Evolutionary conservation across 2,888 invertebrate genomes (phyloP).

Genomic region (Cantharis nigra): DNA sequence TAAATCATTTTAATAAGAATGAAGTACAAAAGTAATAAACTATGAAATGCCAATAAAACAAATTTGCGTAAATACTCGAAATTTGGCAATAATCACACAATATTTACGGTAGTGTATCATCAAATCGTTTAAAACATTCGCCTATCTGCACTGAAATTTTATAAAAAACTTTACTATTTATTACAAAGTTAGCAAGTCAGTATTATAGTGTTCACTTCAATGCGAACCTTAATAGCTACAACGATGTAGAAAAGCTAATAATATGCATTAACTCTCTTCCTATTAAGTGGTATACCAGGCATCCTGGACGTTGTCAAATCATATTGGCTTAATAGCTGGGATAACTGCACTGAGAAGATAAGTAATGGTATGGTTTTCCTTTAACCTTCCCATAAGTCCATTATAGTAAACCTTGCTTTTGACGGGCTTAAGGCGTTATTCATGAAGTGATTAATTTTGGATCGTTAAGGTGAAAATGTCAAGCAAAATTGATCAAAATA

Average conservation of each 20-base stretch:
- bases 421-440: not conserved
- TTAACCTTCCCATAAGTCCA: not conserved
- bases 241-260: not conserved
- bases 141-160: not conserved
- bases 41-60: not conserved
- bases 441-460: not conserved
- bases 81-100: not conserved
- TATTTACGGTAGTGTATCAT: not conserved
- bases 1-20: not conserved
- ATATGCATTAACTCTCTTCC: not conserved
- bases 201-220: not conserved
- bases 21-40: not conserved
- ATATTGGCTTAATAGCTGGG: not conserved
- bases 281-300: not conserved
- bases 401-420: not conserved
- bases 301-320: not conserved
- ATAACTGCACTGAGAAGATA: not conserved
- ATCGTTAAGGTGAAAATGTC: not conserved
- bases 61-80: not conserved
- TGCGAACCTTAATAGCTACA: not conserved
- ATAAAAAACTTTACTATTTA: not conserved
- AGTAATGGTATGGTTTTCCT: not conserved
- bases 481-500: not conserved
- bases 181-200: not conserved
- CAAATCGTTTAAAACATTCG: not conserved